Evolutionary conservation across 2,888 invertebrate species (phyloP).

Genomic region (Agriopis aurantiaria): DNA sequence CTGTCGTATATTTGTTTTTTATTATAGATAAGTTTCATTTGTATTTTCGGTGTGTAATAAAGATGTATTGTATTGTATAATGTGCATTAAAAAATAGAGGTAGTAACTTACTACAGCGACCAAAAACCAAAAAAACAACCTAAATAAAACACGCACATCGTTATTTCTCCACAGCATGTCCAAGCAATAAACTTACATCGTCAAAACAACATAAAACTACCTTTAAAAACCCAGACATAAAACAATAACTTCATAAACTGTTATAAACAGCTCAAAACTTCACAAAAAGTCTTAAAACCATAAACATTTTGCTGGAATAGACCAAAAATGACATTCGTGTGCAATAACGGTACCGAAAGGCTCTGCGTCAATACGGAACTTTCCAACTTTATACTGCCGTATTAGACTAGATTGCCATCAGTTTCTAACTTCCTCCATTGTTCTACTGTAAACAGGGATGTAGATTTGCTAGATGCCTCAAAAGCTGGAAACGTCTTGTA

Average conservation of each 20-base stretch:
- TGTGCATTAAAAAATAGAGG: no score
- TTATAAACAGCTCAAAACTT: constrained; percentile 18
- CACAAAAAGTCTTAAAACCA: constrained; percentile 16
- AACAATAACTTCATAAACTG: constrained; percentile 17
- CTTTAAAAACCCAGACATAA: constrained; percentile 4
- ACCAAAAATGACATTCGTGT: constrained; percentile 44
- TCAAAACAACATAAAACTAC: constrained; percentile 3
- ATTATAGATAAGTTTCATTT: no score
- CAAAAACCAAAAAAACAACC: no score
- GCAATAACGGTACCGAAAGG: constrained; percentile 37
- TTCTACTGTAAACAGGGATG: constrained; percentile 37
- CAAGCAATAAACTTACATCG: constrained; percentile 2
- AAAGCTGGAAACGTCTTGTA: not conserved
- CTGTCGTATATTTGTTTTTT: no score
- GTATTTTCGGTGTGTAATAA: no score
- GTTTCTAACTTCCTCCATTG: constrained; percentile 46
- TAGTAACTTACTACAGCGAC: no score
- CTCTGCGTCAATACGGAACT: constrained; percentile 41
- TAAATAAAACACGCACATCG: not conserved
- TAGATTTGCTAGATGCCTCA: not conserved
- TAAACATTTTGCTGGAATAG: constrained; percentile 14
- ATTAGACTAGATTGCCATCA: constrained; percentile 48
- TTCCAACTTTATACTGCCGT: constrained; percentile 52
- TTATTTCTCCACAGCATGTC: not conserved
- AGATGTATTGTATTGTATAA: no score